Evolutionary conservation across 1,140 invertebrate genomes (phyloP).

Genomic region (Varroa destructor): DNA sequence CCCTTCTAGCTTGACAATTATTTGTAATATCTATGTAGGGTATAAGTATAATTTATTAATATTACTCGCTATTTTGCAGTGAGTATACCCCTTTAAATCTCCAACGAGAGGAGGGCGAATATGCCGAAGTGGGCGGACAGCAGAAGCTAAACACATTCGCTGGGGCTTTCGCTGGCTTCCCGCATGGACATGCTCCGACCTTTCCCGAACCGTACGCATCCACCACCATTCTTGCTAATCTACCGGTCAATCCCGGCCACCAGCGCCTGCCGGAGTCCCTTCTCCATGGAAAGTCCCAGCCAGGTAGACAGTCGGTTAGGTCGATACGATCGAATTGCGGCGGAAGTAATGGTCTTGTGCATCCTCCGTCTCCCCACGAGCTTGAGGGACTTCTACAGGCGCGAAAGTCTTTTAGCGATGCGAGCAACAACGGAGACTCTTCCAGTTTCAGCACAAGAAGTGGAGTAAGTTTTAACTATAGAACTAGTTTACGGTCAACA

Average conservation of each 20-base stretch:
- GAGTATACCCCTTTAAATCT: conserved; percentile 21
- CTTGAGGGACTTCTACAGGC: conserved; percentile 21
- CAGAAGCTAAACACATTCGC: conserved; percentile 23
- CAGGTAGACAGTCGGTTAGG: conserved; percentile 2
- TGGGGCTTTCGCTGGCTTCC: neutral
- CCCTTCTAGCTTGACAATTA: too few relatives aligned
- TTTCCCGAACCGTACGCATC: conserved; percentile 25
- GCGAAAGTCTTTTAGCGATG: conserved; percentile 22
- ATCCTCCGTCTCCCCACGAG: conserved; percentile 4
- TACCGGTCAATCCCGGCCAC: neutral
- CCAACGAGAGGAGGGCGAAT: conserved; percentile 20
- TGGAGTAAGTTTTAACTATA: neutral
- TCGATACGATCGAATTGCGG: neutral
- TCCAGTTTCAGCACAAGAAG: conserved; percentile 25
- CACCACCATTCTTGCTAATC: conserved; percentile 16
- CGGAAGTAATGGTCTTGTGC: neutral
- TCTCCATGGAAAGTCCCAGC: conserved; percentile 3
- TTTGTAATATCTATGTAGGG: too few relatives aligned
- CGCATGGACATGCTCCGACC: neutral
- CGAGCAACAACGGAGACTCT: conserved; percentile 26
- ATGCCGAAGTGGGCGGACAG: conserved; percentile 19
- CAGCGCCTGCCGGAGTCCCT: conserved; percentile 2
- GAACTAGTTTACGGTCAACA: neutral
- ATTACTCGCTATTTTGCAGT: neutral
- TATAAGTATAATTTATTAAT: too few relatives aligned